These are phyloP conservation scores for Hepsetus odoe DNA, from an alignment of 2,113 vertebrate genomes.

Conservation along the genomic window DNA sequence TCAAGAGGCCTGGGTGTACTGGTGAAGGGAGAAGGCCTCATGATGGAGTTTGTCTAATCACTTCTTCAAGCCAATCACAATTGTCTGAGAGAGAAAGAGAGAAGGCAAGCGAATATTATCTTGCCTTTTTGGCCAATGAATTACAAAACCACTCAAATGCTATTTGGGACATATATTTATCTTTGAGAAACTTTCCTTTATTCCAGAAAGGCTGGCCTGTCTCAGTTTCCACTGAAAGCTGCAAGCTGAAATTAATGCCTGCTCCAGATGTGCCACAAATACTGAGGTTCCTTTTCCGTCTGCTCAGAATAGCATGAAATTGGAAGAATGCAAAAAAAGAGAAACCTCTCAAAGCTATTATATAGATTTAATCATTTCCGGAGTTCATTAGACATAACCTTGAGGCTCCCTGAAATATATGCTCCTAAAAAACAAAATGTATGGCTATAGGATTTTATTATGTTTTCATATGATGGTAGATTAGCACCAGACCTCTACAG, in stretches of 20 bases:
- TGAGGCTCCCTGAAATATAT: background rate
- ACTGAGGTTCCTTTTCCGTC: slow-evolving; percentile 49
- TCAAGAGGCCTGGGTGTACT: slow-evolving; percentile 37
- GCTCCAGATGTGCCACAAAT: slow-evolving; percentile 52
- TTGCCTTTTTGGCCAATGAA: slow-evolving; percentile 35
- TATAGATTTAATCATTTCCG: slow-evolving; percentile 49
- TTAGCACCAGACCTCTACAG: background rate
- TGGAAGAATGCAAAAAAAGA: slow-evolving; percentile 25
- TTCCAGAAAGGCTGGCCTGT: slow-evolving; percentile 44
- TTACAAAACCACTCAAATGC: slow-evolving; percentile 30
- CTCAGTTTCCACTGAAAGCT: slow-evolving; percentile 52
- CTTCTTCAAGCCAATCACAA: slow-evolving; percentile 19
- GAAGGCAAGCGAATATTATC: slow-evolving; percentile 16
- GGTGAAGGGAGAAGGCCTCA: slow-evolving; percentile 8
- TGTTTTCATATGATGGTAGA: background rate
- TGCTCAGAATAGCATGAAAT: slow-evolving; percentile 28
- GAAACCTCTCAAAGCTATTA: slow-evolving; percentile 1
- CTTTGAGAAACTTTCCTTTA: slow-evolving; percentile 32
- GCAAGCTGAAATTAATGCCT: slow-evolving; percentile 46
- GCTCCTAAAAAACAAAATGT: background rate
- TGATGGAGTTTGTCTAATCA: slow-evolving; percentile 24
- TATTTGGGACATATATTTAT: slow-evolving; percentile 49
- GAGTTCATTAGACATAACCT: slow-evolving; percentile 25
- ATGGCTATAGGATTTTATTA: background rate
- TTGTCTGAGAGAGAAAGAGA: slow-evolving; percentile 32